Conservation (phyloP, 1,140 invertebrate genomes). For the Drosophila rhopaloa region DNA sequence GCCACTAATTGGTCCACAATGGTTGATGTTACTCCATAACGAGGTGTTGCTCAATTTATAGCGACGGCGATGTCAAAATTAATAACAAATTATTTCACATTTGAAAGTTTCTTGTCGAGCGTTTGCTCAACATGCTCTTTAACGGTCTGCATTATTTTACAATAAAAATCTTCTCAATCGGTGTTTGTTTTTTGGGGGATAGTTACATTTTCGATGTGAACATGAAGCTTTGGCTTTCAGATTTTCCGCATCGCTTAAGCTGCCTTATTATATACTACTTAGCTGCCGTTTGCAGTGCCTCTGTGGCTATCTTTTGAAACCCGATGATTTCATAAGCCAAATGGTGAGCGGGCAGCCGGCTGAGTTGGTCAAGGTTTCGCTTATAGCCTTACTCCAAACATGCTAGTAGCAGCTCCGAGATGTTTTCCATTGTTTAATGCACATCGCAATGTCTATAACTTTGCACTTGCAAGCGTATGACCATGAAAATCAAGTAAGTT, state of each 20-base stretch:
- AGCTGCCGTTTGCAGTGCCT: conserved; percentile 38
- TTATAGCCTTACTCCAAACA: conserved; percentile 38
- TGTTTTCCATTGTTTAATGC: conserved; percentile 61
- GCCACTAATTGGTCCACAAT: conserved; percentile 23
- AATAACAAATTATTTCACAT: conserved; percentile 40
- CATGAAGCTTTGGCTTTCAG: conserved; percentile 55
- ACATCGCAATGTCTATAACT: conserved; percentile 47
- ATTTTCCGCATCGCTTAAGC: conserved; percentile 70
- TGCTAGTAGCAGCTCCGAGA: conserved; percentile 35
- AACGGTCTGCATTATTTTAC: conserved; percentile 9
- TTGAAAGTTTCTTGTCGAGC: conserved; percentile 24
- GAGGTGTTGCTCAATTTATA: conserved; percentile 25
- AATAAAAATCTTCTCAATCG: conserved; percentile 28
- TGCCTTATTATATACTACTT: conserved; percentile 31
- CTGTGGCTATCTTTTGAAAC: conserved; percentile 70
- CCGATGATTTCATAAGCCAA: conserved; percentile 58
- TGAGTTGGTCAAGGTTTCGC: conserved; percentile 76
- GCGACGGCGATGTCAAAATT: conserved; percentile 23
- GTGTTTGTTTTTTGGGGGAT: conserved; percentile 9
- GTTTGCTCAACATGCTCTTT: conserved; percentile 2
- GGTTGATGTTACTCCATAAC: conserved; percentile 29
- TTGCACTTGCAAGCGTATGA: conserved; percentile 37
- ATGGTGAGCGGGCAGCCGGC: conserved; percentile 28
- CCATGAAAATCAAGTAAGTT: conserved; percentile 49
- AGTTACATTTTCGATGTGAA: conserved; percentile 12